Percentiles rank a stretch among this genome's conserved stretches.
These are phyloP conservation scores for Isichthys henryi DNA, from an alignment of 2,113 vertebrate species.

Conservation along the genomic window DNA sequence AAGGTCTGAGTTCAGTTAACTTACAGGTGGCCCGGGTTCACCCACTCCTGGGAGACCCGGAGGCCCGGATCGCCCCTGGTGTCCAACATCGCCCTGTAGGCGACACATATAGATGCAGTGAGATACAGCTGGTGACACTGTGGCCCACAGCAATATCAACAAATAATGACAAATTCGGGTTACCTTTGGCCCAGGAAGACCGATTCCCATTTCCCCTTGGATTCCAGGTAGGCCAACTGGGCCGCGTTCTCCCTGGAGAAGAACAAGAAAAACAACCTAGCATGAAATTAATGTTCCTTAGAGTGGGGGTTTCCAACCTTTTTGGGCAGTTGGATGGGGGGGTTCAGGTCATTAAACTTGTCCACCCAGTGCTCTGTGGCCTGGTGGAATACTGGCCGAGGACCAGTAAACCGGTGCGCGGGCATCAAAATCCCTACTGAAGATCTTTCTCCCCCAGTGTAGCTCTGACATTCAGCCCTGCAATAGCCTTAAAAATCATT, in stretches of 20 bases:
- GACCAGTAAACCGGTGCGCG: not conserved
- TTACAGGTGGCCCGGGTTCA: slow-evolving; percentile 71
- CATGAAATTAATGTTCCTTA: not conserved
- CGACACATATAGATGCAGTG: slow-evolving; percentile 14
- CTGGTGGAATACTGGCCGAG: not conserved
- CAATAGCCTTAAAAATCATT: not conserved
- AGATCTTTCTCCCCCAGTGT: not conserved
- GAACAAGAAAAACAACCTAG: not conserved
- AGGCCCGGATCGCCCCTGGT: slow-evolving; percentile 72
- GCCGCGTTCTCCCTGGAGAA: slow-evolving; percentile 74
- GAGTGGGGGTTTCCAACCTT: not conserved
- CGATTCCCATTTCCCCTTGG: slow-evolving; percentile 76
- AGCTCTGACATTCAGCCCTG: not conserved
- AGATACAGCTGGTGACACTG: not conserved
- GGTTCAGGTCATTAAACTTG: not conserved
- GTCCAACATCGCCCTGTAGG: slow-evolving; percentile 73
- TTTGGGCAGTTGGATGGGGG: not conserved
- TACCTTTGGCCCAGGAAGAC: slow-evolving; percentile 78
- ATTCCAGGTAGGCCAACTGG: slow-evolving; percentile 66
- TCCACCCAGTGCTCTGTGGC: not conserved
- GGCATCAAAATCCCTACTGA: not conserved
- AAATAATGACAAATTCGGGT: not conserved
- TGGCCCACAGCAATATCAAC: not conserved
- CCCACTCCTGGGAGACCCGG: slow-evolving; percentile 72
- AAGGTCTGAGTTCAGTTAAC: slow-evolving; percentile 38